These are phyloP conservation scores for Oostethus manadensis DNA, from an alignment of 2,113 vertebrate species.

Conservation along the genomic window DNA sequence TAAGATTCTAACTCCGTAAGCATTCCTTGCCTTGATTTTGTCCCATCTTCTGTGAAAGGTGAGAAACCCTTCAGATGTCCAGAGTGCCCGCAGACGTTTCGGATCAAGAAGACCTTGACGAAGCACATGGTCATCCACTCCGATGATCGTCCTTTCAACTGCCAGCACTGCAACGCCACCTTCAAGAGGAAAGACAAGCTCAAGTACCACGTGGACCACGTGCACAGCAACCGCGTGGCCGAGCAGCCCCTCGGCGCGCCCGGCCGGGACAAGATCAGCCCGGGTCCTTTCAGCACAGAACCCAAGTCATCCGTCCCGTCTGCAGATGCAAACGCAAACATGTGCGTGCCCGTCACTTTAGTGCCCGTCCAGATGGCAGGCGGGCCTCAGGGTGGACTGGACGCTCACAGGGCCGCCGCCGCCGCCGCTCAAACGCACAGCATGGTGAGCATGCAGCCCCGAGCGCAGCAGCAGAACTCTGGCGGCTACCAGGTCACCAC, in stretches of 20 bases:
- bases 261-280: slow-evolving; percentile 71
- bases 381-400: slow-evolving; percentile 58
- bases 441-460: slow-evolving; percentile 62
- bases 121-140: slow-evolving; percentile 99
- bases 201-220: slow-evolving; percentile 95
- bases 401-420: slow-evolving; percentile 51
- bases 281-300: slow-evolving; percentile 66
- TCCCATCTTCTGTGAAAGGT: slow-evolving; percentile 66
- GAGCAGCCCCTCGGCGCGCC: slow-evolving; percentile 58
- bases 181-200: slow-evolving; percentile 97
- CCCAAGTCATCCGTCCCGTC: slow-evolving; percentile 73
- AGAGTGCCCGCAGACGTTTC: slow-evolving; percentile 91
- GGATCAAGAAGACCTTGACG: slow-evolving; percentile 97
- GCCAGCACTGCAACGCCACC: slow-evolving; percentile 89
- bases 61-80: slow-evolving; percentile 95
- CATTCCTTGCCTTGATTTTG: too few relatives aligned
- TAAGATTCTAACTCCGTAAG: too few relatives aligned
- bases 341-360: slow-evolving; percentile 82
- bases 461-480: slow-evolving; percentile 67
- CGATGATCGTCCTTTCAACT: slow-evolving; percentile 93
- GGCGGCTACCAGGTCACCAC: slow-evolving; percentile 78
- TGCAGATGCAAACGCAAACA: slow-evolving; percentile 64
- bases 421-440: slow-evolving; percentile 56
- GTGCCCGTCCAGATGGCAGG: slow-evolving; percentile 80
- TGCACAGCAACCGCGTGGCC: slow-evolving; percentile 79